Conservation (phyloP, 2,888 invertebrate species). For the Matsumyia berberina region DNA sequence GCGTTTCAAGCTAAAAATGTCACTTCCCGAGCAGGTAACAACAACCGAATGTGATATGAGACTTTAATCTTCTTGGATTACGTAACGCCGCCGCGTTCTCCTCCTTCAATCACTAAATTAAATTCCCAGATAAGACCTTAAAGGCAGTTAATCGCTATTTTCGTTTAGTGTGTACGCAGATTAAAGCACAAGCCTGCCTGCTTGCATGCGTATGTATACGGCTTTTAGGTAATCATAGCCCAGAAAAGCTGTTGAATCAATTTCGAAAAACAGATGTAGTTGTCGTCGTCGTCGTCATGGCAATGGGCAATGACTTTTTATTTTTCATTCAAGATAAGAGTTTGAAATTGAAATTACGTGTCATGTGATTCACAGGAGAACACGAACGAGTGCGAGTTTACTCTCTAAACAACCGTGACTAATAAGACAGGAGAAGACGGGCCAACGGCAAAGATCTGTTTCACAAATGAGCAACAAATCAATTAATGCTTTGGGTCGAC, state of each 20-base stretch:
- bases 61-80: slow-evolving; percentile 46
- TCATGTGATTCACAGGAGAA: slow-evolving; percentile 54
- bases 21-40: slow-evolving; percentile 43
- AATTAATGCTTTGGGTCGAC: slow-evolving; percentile 37
- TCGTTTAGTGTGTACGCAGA: background rate
- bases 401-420: slow-evolving; percentile 20
- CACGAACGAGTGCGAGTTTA: background rate
- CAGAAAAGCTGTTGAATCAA: slow-evolving; percentile 28
- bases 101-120: slow-evolving; percentile 26
- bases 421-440: background rate
- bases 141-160: slow-evolving; percentile 34
- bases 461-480: slow-evolving; percentile 16
- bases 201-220: slow-evolving; percentile 7
- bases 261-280: slow-evolving; percentile 32
- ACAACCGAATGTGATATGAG: slow-evolving; percentile 28
- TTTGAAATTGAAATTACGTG: slow-evolving; percentile 33
- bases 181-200: background rate
- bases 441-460: background rate
- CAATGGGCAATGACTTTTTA: slow-evolving; percentile 23
- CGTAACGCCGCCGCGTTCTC: slow-evolving; percentile 17
- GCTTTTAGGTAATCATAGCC: slow-evolving; percentile 32
- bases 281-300: slow-evolving; percentile 51
- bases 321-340: slow-evolving; percentile 51
- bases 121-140: slow-evolving; percentile 53
- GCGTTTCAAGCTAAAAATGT: slow-evolving; percentile 16